phyloP scores from a whole-genome alignment of 2,888 invertebrate species.

The Labia minor region DNA sequence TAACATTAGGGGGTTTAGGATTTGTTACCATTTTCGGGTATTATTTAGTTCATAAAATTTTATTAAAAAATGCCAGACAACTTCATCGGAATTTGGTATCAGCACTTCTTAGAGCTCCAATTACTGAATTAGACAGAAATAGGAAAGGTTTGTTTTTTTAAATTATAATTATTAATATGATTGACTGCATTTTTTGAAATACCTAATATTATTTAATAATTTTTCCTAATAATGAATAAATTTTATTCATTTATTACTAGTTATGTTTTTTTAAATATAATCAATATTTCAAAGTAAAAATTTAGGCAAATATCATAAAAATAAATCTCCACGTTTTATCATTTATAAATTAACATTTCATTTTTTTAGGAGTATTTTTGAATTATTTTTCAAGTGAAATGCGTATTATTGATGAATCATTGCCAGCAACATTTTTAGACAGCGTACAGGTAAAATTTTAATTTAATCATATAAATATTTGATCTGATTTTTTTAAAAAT shows the following conservation, averaged over 20 bases:
- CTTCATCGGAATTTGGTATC: not conserved
- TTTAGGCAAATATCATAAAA: no score
- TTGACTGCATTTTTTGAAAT: no score
- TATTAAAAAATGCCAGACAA: not conserved
- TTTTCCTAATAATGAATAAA: no score
- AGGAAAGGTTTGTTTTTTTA: not conserved
- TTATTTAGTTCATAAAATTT: not conserved
- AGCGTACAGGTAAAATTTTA: conserved; percentile 17
- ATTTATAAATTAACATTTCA: no score
- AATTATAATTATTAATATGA: not conserved
- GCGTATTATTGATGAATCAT: conserved; percentile 19
- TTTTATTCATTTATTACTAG: no score
- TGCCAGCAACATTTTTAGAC: conserved; percentile 19
- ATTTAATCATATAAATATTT: not conserved
- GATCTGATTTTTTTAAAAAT: not conserved
- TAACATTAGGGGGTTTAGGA: not conserved
- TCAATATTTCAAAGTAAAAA: no score
- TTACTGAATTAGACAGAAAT: not conserved
- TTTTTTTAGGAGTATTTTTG: conserved; percentile 18
- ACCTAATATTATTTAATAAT: no score
- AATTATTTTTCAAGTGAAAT: conserved; percentile 20
- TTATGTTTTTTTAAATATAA: no score
- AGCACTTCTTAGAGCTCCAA: not conserved
- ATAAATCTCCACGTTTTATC: no score
- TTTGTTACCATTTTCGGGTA: not conserved